Evolutionary conservation across 2,888 invertebrate genomes (phyloP).

Genomic region (Epistrophella euchroma): DNA sequence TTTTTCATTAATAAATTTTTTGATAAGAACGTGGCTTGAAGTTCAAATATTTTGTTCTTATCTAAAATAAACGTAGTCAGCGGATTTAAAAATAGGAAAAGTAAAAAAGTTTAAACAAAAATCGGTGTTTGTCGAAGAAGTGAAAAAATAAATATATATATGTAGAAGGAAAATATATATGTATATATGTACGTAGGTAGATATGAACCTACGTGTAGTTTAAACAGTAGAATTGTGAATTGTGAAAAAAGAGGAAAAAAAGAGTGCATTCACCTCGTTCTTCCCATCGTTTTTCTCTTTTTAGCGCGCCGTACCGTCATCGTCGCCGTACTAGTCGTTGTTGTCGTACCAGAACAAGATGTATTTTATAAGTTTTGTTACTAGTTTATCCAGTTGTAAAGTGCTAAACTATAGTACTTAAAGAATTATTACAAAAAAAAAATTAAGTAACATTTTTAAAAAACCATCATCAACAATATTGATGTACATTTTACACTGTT

Average conservation of each 20-base stretch:
- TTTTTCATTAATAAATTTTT: constrained; percentile 16
- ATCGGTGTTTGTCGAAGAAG: constrained; percentile 28
- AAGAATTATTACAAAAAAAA: background rate
- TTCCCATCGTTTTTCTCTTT: constrained; percentile 73
- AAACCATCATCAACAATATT: constrained; percentile 24
- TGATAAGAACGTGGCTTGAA: constrained; percentile 24
- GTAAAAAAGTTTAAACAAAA: constrained; percentile 32
- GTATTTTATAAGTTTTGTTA: constrained; percentile 62
- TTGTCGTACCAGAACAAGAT: constrained; percentile 65
- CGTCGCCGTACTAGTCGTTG: constrained; percentile 47
- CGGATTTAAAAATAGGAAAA: constrained; percentile 27
- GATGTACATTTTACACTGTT: constrained; percentile 48
- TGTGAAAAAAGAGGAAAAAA: constrained; percentile 58
- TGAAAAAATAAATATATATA: constrained; percentile 41
- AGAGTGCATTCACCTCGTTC: constrained; percentile 73
- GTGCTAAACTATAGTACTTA: constrained; percentile 70
- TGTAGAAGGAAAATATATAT: constrained; percentile 2
- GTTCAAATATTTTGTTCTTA: background rate
- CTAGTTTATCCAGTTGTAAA: constrained; percentile 74
- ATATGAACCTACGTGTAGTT: constrained; percentile 21
- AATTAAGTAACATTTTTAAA: background rate
- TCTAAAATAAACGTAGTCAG: constrained; percentile 18
- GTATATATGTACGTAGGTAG: background rate
- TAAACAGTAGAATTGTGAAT: constrained; percentile 64
- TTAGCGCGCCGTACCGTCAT: constrained; percentile 69